Percentiles rank a stretch among this genome's conserved stretches.
phyloP scores from a whole-genome alignment of 2,113 vertebrate genomes.

The Hymenochirus boettgeri region DNA sequence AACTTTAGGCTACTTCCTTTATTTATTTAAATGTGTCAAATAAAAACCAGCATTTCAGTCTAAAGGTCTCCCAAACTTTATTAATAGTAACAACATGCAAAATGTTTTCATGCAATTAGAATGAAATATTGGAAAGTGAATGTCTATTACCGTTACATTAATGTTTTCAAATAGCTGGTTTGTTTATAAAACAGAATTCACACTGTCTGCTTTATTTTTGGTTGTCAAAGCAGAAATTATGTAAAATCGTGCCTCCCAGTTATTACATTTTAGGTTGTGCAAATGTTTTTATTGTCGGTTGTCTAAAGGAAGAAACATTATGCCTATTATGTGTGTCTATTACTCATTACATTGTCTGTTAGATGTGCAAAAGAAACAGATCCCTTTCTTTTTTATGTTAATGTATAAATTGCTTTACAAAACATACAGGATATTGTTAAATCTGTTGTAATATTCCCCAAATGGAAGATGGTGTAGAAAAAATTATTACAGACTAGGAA shows the following conservation, averaged over 20 bases:
- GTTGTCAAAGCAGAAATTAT: constrained; percentile 5
- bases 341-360: neutral
- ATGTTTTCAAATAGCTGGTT: no score
- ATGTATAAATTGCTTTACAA: constrained; percentile 8
- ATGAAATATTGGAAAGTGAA: no score
- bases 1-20: no score
- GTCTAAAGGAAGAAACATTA: constrained; percentile 1
- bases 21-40: no score
- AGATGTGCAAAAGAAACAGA: neutral
- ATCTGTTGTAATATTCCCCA: neutral
- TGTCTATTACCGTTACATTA: no score
- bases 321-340: neutral
- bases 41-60: no score
- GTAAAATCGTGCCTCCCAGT: neutral
- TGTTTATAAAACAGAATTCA: no score
- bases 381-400: constrained; percentile 14
- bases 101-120: no score
- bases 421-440: neutral
- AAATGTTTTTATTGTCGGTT: neutral
- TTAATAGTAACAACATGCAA: no score
- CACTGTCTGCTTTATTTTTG: neutral
- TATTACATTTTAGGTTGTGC: constrained; percentile 2
- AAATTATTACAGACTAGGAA: no score
- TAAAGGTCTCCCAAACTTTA: no score
- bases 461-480: neutral